phyloP scores from a whole-genome alignment of 2,797 vertebrate genomes.

The Botia almorhae region DNA sequence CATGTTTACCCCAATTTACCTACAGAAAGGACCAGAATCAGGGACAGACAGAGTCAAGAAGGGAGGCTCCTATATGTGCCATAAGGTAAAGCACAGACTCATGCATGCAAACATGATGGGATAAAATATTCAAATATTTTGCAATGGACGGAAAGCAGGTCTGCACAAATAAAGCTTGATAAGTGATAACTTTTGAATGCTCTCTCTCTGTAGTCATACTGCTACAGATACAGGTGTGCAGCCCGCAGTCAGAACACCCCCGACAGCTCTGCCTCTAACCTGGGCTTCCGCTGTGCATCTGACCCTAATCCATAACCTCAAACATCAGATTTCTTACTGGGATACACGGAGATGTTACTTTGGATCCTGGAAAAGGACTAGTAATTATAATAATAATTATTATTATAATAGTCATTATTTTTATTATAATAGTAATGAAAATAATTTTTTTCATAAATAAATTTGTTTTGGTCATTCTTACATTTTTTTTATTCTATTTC shows the following conservation, averaged over 20 bases:
- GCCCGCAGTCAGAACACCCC: slow-evolving; percentile 96
- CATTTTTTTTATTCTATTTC: background rate
- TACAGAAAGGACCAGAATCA: slow-evolving; percentile 84
- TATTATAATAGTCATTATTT: too few relatives aligned
- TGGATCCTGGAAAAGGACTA: background rate
- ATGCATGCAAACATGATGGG: background rate
- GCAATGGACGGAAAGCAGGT: background rate
- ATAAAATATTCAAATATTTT: background rate
- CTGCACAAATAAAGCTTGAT: background rate
- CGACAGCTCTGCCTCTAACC: slow-evolving; percentile 94
- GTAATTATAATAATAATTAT: background rate
- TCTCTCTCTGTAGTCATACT: slow-evolving; percentile 85
- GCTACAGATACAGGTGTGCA: slow-evolving; percentile 95
- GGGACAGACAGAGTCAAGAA: slow-evolving; percentile 95
- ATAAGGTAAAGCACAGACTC: slow-evolving; percentile 84
- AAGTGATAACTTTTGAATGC: background rate
- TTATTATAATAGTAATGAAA: background rate
- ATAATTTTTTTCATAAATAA: background rate
- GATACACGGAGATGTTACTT: background rate
- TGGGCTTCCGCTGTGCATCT: slow-evolving; percentile 93
- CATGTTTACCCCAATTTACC: background rate
- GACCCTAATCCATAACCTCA: slow-evolving; percentile 34
- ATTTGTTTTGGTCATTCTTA: background rate
- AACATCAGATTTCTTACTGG: background rate
- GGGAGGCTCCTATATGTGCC: slow-evolving; percentile 99